phyloP scores from a whole-genome alignment of 1,140 invertebrate species.

The Hirudo medicinalis region DNA sequence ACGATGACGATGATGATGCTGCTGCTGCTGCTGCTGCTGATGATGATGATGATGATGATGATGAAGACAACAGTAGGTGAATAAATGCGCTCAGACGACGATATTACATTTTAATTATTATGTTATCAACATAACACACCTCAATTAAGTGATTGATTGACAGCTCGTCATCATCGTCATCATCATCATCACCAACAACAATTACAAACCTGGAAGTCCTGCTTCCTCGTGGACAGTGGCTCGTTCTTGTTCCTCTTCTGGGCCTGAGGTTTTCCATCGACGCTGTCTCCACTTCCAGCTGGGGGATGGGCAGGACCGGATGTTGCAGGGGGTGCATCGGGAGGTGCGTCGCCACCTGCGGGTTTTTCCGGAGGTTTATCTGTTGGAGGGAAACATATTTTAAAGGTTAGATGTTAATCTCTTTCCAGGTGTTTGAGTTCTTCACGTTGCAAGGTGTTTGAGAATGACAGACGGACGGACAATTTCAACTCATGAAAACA shows the following conservation, averaged over 20 bases:
- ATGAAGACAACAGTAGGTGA: too few relatives aligned
- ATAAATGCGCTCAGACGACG: too few relatives aligned
- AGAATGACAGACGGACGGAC: too few relatives aligned
- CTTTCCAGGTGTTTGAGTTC: neutral
- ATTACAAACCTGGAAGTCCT: conserved; percentile 19
- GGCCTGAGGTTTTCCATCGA: neutral
- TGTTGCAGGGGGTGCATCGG: neutral
- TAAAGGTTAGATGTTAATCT: too few relatives aligned
- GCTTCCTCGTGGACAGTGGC: conserved; percentile 17
- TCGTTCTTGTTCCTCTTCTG: conserved; percentile 8
- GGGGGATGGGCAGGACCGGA: neutral
- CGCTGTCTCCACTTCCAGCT: neutral
- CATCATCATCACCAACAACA: conserved; percentile 9
- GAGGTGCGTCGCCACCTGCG: neutral
- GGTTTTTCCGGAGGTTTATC: neutral
- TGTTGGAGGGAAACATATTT: neutral
- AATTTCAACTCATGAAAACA: too few relatives aligned
- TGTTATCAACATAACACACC: too few relatives aligned
- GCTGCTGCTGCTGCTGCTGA: too few relatives aligned
- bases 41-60: too few relatives aligned
- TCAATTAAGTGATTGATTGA: too few relatives aligned
- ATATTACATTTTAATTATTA: too few relatives aligned
- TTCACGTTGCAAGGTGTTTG: too few relatives aligned
- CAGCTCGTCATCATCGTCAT: conserved; percentile 13
- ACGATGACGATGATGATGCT: too few relatives aligned